Conservation (phyloP, 2,797 vertebrate genomes). For the Cyprinodon diabolis region DNA sequence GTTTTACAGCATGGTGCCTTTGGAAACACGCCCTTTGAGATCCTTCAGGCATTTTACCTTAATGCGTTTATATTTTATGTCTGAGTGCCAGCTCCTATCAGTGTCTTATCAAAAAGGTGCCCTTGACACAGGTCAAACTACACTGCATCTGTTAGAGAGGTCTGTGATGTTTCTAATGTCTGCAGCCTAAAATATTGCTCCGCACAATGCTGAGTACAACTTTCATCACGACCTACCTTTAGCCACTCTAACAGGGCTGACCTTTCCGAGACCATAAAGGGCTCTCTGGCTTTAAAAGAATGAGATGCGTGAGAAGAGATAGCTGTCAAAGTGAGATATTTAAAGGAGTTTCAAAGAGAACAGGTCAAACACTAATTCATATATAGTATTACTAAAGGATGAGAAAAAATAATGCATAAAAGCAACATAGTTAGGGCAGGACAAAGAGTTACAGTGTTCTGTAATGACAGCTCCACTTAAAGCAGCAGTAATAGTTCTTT, state of each 20-base stretch:
- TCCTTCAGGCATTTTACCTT: constrained; percentile 64
- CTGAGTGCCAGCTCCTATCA: constrained; percentile 65
- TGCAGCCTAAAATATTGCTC: constrained; percentile 16
- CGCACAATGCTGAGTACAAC: constrained; percentile 28
- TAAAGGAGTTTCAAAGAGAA: constrained; percentile 19
- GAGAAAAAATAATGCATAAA: constrained; percentile 11
- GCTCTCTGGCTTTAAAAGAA: neutral
- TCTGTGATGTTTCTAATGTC: constrained; percentile 46
- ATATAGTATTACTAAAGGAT: constrained; percentile 5
- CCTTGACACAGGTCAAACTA: constrained; percentile 59
- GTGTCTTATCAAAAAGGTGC: constrained; percentile 64
- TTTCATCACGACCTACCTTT: constrained; percentile 38
- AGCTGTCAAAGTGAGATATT: constrained; percentile 11
- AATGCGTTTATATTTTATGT: constrained; percentile 71
- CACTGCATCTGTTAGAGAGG: constrained; percentile 34
- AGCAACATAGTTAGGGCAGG: constrained; percentile 26
- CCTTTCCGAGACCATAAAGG: constrained; percentile 15
- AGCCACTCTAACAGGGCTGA: constrained; percentile 31
- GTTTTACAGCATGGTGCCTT: too few species aligned
- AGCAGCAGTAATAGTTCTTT: constrained; percentile 46
- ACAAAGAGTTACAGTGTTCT: constrained; percentile 37
- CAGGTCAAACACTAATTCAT: constrained; percentile 1
- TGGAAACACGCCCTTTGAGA: constrained; percentile 40
- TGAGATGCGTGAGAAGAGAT: neutral
- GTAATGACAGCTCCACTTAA: constrained; percentile 29